A percentile compares a stretch with the other conserved stretches of the same genome.
Conservation (phyloP, 1,140 invertebrate species). For the Achatina immaculata region DNA sequence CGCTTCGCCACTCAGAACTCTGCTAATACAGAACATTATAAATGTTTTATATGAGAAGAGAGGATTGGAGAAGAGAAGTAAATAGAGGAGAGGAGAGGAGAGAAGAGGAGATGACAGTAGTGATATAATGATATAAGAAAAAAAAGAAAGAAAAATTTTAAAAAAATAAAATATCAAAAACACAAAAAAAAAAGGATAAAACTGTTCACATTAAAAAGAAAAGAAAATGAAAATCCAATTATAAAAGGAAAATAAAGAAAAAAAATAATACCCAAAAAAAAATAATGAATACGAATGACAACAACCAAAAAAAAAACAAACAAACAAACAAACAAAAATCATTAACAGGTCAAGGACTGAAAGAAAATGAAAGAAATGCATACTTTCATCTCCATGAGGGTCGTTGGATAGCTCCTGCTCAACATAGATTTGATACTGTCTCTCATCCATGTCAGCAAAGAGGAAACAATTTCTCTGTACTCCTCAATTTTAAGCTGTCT, state of each 20-base stretch:
- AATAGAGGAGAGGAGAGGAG: not conserved
- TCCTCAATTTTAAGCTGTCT: constrained; percentile 89
- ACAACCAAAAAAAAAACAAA: not conserved
- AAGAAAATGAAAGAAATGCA: not conserved
- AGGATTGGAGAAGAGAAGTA: not conserved
- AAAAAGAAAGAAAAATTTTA: not conserved
- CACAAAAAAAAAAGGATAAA: not conserved
- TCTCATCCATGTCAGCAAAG: constrained; percentile 89
- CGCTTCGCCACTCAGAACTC: too few relatives aligned
- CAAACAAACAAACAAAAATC: not conserved
- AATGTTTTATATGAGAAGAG: not conserved
- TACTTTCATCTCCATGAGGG: constrained; percentile 93
- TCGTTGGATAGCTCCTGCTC: constrained; percentile 90
- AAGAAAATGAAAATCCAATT: not conserved
- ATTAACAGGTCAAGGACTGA: not conserved
- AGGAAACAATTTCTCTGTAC: constrained; percentile 88
- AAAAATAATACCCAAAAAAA: not conserved
- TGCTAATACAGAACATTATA: too few relatives aligned
- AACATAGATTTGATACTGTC: constrained; percentile 90
- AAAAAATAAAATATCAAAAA: too few relatives aligned
- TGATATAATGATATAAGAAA: not conserved
- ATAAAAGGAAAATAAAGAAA: not conserved
- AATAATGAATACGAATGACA: not conserved
- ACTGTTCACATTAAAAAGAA: not conserved
- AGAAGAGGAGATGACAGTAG: not conserved